Conservation (phyloP, 2,113 vertebrate genomes). For the Ophthalmotilapia sp. region DNA sequence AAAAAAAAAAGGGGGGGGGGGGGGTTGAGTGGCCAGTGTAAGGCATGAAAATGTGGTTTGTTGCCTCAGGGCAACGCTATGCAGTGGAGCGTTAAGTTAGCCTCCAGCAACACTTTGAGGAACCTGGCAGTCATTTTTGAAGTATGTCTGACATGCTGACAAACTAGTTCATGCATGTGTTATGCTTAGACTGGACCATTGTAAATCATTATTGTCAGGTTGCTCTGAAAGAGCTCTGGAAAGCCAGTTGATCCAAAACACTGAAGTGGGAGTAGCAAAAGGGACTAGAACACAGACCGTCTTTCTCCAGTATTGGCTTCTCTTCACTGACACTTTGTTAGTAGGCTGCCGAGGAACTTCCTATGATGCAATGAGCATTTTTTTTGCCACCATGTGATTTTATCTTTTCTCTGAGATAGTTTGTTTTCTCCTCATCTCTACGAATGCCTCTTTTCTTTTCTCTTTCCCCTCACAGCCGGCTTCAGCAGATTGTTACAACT, state of each 20-base stretch:
- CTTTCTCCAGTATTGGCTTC: background rate
- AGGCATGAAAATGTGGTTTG: no score
- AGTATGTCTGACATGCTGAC: background rate
- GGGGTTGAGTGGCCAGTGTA: no score
- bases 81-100: background rate
- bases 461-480: background rate
- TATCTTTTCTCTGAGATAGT: background rate
- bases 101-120: background rate
- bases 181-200: background rate
- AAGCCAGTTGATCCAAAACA: background rate
- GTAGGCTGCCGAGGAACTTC: background rate
- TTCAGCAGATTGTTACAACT: background rate
- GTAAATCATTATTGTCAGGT: background rate
- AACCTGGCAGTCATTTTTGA: background rate
- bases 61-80: no score
- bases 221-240: background rate
- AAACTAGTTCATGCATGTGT: background rate
- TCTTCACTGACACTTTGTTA: background rate
- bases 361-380: background rate
- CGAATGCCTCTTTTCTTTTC: fast-evolving
- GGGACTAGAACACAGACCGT: background rate
- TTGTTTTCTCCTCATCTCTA: background rate
- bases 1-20: no score
- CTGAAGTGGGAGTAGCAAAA: background rate
- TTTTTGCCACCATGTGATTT: background rate